Conservation (phyloP, 2,797 vertebrate genomes). For the Muscicapa striata region DNA sequence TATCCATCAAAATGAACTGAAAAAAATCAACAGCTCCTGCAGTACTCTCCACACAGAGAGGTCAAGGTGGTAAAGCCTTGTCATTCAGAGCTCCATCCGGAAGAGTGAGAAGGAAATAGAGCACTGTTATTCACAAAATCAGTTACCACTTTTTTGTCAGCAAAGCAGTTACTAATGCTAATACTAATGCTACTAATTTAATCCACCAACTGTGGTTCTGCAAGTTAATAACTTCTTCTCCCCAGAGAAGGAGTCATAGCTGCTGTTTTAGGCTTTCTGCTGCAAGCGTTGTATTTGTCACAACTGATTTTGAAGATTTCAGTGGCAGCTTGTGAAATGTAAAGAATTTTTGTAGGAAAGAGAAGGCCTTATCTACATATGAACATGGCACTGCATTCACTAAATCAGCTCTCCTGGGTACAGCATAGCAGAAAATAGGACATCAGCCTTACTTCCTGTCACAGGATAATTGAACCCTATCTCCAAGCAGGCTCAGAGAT, state of each 20-base stretch:
- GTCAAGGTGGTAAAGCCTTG: neutral
- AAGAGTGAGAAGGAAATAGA: neutral
- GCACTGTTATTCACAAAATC: neutral
- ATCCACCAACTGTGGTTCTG: neutral
- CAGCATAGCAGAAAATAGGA: neutral
- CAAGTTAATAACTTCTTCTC: neutral
- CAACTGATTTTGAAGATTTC: neutral
- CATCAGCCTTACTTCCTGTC: neutral
- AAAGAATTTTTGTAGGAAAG: neutral
- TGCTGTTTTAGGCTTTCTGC: neutral
- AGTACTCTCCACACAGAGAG: neutral
- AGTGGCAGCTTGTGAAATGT: neutral
- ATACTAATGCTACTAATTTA: neutral
- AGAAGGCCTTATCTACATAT: neutral
- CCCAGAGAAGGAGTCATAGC: neutral
- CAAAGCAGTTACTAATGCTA: neutral
- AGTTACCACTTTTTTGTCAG: neutral
- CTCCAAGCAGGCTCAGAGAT: neutral
- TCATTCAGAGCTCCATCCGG: neutral
- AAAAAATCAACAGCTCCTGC: neutral
- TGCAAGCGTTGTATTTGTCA: neutral
- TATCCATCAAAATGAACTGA: neutral
- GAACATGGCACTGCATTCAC: neutral
- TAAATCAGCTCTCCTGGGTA: neutral
- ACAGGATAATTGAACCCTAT: fast-evolving